Conservation (phyloP, 2,888 invertebrate genomes). For the Bedellia somnulentella region DNA sequence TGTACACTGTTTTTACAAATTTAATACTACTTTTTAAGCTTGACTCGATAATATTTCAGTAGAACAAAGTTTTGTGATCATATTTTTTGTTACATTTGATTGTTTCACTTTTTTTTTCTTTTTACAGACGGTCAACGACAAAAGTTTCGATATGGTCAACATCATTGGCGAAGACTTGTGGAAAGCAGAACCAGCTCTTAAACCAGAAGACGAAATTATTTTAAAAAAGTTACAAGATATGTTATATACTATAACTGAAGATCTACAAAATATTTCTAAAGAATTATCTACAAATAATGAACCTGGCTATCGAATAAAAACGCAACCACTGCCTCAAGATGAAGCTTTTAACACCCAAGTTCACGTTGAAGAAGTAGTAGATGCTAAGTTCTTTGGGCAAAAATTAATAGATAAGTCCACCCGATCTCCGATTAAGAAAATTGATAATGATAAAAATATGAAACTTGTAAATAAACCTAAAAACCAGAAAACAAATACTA, state of each 20-base stretch:
- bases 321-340: conserved; percentile 37
- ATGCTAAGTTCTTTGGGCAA: conserved; percentile 49
- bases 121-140: conserved; percentile 49
- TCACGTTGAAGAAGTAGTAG: conserved; percentile 48
- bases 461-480: not conserved
- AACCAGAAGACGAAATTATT: conserved; percentile 47
- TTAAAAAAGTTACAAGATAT: conserved; percentile 44
- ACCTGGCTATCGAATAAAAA: conserved; percentile 29
- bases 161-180: conserved; percentile 45
- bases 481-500: not conserved
- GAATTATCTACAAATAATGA: conserved; percentile 36
- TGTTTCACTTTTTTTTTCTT: too few relatives aligned
- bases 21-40: too few relatives aligned
- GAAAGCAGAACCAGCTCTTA: conserved; percentile 38
- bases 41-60: too few relatives aligned
- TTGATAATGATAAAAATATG: not conserved
- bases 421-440: conserved; percentile 4
- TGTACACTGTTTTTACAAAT: too few relatives aligned
- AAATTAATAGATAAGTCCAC: conserved; percentile 26
- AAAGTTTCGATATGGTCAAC: conserved; percentile 43
- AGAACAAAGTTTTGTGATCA: too few relatives aligned
- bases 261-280: conserved; percentile 42
- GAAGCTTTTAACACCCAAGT: conserved; percentile 50
- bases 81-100: too few relatives aligned
- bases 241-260: conserved; percentile 50